phyloP scores from a whole-genome alignment of 1,140 invertebrate species.

The Drosophila chauvacae region DNA sequence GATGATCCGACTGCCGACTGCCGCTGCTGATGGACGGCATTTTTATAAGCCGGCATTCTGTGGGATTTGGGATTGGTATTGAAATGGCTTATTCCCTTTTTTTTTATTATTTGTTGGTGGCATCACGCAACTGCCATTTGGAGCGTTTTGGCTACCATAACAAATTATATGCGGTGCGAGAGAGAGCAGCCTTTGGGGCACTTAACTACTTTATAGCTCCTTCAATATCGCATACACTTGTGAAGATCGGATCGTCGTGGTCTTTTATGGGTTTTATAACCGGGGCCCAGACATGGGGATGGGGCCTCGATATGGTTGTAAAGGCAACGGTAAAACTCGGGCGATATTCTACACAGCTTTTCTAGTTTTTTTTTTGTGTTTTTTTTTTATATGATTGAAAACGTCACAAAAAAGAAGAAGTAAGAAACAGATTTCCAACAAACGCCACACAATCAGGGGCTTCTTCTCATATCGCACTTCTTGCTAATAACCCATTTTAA shows the following conservation, averaged over 20 bases:
- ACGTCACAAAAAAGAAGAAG: constrained; percentile 38
- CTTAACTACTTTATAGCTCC: constrained; percentile 80
- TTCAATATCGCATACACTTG: constrained; percentile 76
- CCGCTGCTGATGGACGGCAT: constrained; percentile 58
- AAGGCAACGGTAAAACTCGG: constrained; percentile 45
- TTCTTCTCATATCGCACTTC: constrained; percentile 64
- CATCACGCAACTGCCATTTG: constrained; percentile 74
- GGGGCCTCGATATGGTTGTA: constrained; percentile 40
- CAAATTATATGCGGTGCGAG: constrained; percentile 40
- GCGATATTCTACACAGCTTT: constrained; percentile 31
- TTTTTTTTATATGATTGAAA: constrained; percentile 48
- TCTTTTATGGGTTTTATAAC: constrained; percentile 50
- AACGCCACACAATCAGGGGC: constrained; percentile 62
- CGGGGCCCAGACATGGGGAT: constrained; percentile 37
- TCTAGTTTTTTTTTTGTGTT: neutral
- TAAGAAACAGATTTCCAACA: constrained; percentile 62
- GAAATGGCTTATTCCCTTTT: neutral
- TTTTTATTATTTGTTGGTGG: constrained; percentile 32
- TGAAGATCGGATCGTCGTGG: constrained; percentile 58
- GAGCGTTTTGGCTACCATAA: constrained; percentile 75
- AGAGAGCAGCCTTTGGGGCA: constrained; percentile 50
- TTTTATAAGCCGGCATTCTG: constrained; percentile 13
- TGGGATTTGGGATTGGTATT: constrained; percentile 18
- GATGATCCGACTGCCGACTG: constrained; percentile 68
- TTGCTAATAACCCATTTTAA: constrained; percentile 76